Evolutionary conservation across 92 coral and sea anemone genomes (phyloP).

Genomic region (Epizoanthus scotinus): DNA sequence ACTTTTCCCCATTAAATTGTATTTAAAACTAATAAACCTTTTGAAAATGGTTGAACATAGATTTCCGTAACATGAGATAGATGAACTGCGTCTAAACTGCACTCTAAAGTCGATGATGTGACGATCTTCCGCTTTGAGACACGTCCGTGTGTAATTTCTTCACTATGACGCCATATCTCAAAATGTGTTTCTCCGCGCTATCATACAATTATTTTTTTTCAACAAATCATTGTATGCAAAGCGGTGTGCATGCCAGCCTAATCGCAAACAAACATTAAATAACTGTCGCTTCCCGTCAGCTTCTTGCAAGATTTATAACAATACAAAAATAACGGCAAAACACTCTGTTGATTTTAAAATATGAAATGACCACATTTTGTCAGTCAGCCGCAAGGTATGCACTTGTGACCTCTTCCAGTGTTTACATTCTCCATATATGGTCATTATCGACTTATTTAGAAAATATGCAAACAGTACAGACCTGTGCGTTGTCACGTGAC

Average conservation of each 20-base stretch:
- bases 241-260: no score
- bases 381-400: neutral
- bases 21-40: no score
- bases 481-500: constrained; percentile 54
- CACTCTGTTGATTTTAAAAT: neutral
- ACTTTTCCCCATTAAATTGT: no score
- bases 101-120: no score
- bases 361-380: neutral
- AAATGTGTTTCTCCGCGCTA: neutral
- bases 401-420: constrained; percentile 14
- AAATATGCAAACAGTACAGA: constrained; percentile 20
- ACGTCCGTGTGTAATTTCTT: neutral
- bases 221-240: neutral
- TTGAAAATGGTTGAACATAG: no score
- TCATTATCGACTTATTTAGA: constrained; percentile 30
- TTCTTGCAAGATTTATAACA: neutral
- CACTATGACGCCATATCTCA: constrained; percentile 8
- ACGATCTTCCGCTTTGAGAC: neutral
- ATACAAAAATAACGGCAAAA: no score
- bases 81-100: no score
- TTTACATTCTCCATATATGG: constrained; percentile 40
- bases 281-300: neutral
- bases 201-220: neutral
- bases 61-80: no score
- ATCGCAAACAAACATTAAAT: neutral